Evolutionary conservation across 2,113 vertebrate species (phyloP).

Genomic region (Vidua macroura): DNA sequence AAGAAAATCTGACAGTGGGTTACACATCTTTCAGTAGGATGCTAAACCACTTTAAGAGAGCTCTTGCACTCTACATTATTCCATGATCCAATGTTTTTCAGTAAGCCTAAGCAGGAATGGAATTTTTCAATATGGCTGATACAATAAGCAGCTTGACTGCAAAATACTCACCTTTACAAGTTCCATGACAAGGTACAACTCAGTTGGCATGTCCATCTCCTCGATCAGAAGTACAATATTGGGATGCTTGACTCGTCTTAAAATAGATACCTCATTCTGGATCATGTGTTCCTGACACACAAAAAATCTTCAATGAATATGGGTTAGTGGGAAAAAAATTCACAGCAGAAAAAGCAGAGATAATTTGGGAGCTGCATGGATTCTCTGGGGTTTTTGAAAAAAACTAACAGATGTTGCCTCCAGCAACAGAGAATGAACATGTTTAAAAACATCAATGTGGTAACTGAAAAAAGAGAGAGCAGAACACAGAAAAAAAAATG

Average conservation of each 20-base stretch:
- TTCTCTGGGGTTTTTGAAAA: neutral
- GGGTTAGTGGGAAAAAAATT: neutral
- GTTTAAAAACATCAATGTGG: neutral
- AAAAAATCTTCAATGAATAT: neutral
- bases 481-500: neutral
- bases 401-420: neutral
- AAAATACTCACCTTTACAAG: slow-evolving; percentile 88
- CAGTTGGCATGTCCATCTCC: slow-evolving; percentile 92
- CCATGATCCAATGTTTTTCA: neutral
- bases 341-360: neutral
- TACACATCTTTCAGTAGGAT: neutral
- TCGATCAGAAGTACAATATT: slow-evolving; percentile 97
- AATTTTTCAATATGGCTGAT: neutral
- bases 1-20: neutral
- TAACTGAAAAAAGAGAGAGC: neutral
- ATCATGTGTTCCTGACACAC: slow-evolving; percentile 93
- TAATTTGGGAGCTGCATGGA: neutral
- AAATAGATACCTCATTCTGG: slow-evolving; percentile 95
- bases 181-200: slow-evolving; percentile 97
- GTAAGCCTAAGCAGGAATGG: neutral
- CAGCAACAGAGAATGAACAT: neutral
- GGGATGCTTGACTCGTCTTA: slow-evolving; percentile 95
- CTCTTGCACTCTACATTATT: neutral
- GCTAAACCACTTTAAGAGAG: neutral
- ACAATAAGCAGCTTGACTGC: neutral